These are phyloP conservation scores for Watsonalla binaria DNA, from an alignment of 2,888 invertebrate genomes.

Conservation along the genomic window DNA sequence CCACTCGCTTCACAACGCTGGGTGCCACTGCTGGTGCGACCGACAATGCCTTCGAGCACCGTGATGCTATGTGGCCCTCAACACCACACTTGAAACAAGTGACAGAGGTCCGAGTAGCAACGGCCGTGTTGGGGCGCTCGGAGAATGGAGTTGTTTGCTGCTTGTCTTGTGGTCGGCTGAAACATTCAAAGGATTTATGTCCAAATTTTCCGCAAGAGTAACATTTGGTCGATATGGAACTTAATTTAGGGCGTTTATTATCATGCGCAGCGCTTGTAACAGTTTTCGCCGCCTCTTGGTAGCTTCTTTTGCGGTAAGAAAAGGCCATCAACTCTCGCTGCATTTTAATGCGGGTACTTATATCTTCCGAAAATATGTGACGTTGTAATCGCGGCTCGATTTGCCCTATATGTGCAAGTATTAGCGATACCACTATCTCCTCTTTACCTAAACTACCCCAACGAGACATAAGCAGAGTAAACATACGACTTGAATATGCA, in stretches of 20 bases:
- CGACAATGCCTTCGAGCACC: constrained; percentile 3
- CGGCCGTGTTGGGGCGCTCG: constrained; percentile 5
- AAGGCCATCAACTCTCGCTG: too few relatives aligned
- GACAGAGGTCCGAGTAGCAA: background rate
- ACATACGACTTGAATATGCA: too few relatives aligned
- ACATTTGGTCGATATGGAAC: constrained; percentile 7
- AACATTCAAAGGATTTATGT: constrained; percentile 10
- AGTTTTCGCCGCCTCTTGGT: background rate
- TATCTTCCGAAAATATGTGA: too few relatives aligned
- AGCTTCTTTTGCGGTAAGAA: background rate
- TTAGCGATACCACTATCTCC: too few relatives aligned
- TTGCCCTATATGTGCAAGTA: too few relatives aligned
- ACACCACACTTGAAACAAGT: constrained; percentile 10
- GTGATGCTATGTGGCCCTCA: constrained; percentile 9
- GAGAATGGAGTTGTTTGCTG: constrained; percentile 5
- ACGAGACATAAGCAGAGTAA: too few relatives aligned
- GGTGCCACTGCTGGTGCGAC: background rate
- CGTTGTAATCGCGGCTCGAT: too few relatives aligned
- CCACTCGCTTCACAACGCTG: too few relatives aligned
- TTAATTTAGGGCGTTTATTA: constrained; percentile 2
- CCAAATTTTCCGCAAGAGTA: constrained; percentile 9
- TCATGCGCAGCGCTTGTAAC: background rate
- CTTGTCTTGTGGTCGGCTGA: constrained; percentile 5
- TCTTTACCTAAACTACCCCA: too few relatives aligned
- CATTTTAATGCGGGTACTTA: too few relatives aligned